Evolutionary conservation across 1,140 invertebrate genomes (phyloP).

Genomic region (Drosophila ercepeae): DNA sequence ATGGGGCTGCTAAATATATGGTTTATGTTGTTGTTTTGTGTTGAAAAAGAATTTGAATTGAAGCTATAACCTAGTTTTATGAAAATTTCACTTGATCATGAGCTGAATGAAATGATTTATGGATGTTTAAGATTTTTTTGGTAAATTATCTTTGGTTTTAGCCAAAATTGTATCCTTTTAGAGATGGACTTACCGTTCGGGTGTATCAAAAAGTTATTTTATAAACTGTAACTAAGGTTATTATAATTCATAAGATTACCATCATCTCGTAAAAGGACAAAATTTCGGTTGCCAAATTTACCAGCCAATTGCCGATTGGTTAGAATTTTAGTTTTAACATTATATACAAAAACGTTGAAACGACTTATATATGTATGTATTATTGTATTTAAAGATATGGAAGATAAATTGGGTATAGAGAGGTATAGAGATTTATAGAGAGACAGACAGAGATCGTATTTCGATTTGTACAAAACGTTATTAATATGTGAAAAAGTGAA

Average conservation of each 20-base stretch:
- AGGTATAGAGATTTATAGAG: conserved; percentile 42
- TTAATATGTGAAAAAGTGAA: conserved; percentile 47
- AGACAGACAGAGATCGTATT: conserved; percentile 45
- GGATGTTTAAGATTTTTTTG: conserved; percentile 14
- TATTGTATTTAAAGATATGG: conserved; percentile 23
- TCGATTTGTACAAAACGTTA: conserved; percentile 45
- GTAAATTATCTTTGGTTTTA: neutral
- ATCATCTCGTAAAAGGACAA: conserved; percentile 51
- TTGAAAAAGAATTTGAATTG: conserved; percentile 2
- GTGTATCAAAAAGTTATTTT: neutral
- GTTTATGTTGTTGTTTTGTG: conserved; percentile 46
- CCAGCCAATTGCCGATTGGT: conserved; percentile 18
- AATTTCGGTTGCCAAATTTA: conserved; percentile 37
- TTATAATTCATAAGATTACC: neutral
- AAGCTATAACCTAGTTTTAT: neutral
- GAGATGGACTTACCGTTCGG: conserved; percentile 56
- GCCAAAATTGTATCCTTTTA: conserved; percentile 61
- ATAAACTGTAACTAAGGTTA: neutral
- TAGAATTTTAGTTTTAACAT: conserved; percentile 13
- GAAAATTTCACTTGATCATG: conserved; percentile 40
- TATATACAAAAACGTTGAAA: conserved; percentile 74
- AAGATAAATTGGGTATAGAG: conserved; percentile 16
- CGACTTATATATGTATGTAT: conserved; percentile 29
- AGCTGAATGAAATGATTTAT: conserved; percentile 56
- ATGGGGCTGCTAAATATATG: conserved; percentile 40